Conservation (phyloP, 2,797 vertebrate genomes). For the Kryptolebias ocellatus region DNA sequence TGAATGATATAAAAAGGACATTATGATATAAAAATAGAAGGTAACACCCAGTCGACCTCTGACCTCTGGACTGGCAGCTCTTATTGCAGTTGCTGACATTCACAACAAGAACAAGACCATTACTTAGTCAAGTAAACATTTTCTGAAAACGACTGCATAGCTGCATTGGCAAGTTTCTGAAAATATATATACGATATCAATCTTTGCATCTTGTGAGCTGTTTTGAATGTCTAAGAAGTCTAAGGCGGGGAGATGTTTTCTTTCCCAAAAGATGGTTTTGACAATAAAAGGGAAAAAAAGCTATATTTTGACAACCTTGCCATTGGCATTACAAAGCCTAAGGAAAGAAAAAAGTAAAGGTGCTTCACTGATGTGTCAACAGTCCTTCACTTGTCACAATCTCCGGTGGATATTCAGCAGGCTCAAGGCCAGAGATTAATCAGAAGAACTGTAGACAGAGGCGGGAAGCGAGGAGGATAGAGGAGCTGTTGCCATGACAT, state of each 20-base stretch:
- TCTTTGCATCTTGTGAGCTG: no score
- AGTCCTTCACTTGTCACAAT: constrained; percentile 49
- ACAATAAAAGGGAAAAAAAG: constrained; percentile 6
- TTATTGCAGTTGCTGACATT: neutral
- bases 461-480: constrained; percentile 46
- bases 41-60: no score
- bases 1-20: no score
- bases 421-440: constrained; percentile 66
- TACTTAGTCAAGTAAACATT: neutral
- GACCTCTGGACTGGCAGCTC: no score
- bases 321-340: neutral
- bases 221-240: neutral
- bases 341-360: constrained; percentile 39
- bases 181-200: no score
- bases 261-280: neutral
- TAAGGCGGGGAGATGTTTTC: neutral
- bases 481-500: constrained; percentile 67
- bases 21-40: no score
- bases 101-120: neutral
- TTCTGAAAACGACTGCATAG: neutral
- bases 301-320: constrained; percentile 5
- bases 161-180: no score
- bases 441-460: constrained; percentile 49
- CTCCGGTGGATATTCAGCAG: constrained; percentile 47
- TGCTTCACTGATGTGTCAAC: constrained; percentile 43